A percentile compares a stretch with the other conserved stretches of the same genome.
Conservation (phyloP, 2,888 invertebrate species). For the Homarus gammarus region DNA sequence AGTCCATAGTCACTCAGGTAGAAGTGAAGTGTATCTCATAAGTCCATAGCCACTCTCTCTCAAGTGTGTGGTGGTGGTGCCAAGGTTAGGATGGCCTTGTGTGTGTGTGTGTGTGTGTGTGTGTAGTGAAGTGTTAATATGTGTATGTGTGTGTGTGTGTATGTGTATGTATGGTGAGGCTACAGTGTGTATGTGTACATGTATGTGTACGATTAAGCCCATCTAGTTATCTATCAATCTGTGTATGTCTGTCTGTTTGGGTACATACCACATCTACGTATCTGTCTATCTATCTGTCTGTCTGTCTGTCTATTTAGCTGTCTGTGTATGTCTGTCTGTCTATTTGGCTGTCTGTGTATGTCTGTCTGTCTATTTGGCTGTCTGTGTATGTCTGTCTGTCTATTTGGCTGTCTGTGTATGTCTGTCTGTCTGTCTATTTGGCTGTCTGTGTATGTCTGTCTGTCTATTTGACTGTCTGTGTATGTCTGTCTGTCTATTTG, state of each 20-base stretch:
- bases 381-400: too few species aligned
- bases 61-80: not conserved
- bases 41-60: too few species aligned
- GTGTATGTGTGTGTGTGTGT: constrained; percentile 12
- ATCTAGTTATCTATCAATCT: not conserved
- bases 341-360: not conserved
- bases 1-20: too few species aligned
- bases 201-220: not conserved
- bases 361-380: not conserved
- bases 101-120: constrained; percentile 23
- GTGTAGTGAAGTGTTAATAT: not conserved
- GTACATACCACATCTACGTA: not conserved
- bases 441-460: too few species aligned
- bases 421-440: too few species aligned
- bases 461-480: too few species aligned
- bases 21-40: too few species aligned
- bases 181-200: not conserved
- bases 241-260: constrained; percentile 35
- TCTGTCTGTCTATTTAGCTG: not conserved
- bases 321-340: not conserved
- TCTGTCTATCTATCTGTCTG: constrained; percentile 30
- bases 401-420: too few species aligned
- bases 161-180: not conserved
- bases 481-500: too few species aligned
- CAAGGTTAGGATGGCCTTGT: not conserved